A percentile compares a stretch with the other conserved stretches of the same genome.
phyloP scores from a whole-genome alignment of 2,113 vertebrate genomes.

The Eulacestoma nigropectus region DNA sequence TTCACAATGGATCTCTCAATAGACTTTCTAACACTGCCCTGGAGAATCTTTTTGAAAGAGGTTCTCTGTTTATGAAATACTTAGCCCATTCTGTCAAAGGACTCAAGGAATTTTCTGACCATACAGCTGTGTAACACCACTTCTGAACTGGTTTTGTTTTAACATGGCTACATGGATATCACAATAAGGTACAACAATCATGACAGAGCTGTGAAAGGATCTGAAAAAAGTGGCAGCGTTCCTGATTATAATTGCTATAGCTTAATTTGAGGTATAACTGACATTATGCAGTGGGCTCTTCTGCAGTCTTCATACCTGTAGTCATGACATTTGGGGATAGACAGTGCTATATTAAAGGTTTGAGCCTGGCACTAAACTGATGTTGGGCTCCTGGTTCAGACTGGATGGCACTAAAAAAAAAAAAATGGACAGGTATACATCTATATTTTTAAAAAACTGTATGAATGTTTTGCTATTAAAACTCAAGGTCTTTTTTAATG shows the following conservation, averaged over 20 bases:
- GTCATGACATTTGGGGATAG: not conserved
- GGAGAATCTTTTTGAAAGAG: not conserved
- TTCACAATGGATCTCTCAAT: not conserved
- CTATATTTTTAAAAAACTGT: not conserved
- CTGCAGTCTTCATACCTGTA: not conserved
- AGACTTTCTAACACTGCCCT: not conserved
- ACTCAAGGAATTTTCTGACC: not conserved
- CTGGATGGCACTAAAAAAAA: not conserved
- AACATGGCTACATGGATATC: not conserved
- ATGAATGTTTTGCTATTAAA: slow-evolving; percentile 8
- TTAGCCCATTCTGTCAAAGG: not conserved
- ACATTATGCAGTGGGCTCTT: not conserved
- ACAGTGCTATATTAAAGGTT: not conserved
- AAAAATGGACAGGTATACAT: not conserved
- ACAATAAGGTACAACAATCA: not conserved
- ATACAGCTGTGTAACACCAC: not conserved
- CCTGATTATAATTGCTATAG: not conserved
- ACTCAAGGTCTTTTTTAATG: slow-evolving; percentile 64
- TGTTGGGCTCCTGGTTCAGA: not conserved
- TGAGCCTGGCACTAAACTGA: not conserved
- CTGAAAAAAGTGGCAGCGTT: not conserved
- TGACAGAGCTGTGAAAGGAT: not conserved
- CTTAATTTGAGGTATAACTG: not conserved
- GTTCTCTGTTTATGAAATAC: not conserved
- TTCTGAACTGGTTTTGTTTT: not conserved